Conservation (phyloP, 2,888 invertebrate species). For the Lysandra coridon region DNA sequence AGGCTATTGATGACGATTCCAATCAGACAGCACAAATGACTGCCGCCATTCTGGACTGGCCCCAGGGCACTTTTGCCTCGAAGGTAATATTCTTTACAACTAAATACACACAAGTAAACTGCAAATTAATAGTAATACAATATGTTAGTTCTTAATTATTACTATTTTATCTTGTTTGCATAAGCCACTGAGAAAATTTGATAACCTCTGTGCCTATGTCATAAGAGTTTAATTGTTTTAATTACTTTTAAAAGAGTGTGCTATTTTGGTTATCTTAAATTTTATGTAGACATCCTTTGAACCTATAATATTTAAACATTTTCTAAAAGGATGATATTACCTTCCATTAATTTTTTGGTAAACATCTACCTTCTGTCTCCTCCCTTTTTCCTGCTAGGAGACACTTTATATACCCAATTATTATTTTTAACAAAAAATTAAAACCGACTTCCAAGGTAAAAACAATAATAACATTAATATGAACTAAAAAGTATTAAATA, state of each 20-base stretch:
- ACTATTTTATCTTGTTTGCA: slow-evolving; percentile 3
- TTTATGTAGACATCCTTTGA: not conserved
- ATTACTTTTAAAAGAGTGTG: not conserved
- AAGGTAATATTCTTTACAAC: slow-evolving; percentile 80
- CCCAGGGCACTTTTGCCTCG: slow-evolving; percentile 97
- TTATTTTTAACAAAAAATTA: too few relatives aligned
- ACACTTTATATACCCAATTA: too few relatives aligned
- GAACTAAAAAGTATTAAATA: too few relatives aligned
- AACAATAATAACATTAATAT: too few relatives aligned
- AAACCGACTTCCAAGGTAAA: too few relatives aligned
- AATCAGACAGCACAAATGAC: slow-evolving; percentile 99
- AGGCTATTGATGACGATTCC: slow-evolving; percentile 99
- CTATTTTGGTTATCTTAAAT: not conserved
- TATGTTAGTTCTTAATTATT: not conserved
- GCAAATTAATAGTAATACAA: not conserved
- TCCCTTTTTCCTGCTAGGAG: too few relatives aligned
- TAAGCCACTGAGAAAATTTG: slow-evolving; percentile 30
- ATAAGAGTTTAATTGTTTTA: slow-evolving; percentile 29
- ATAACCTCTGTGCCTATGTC: slow-evolving; percentile 42
- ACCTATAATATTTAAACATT: too few relatives aligned
- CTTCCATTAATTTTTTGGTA: too few relatives aligned
- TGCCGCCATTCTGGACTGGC: slow-evolving; percentile 97
- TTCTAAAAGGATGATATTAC: too few relatives aligned
- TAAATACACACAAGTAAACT: not conserved
- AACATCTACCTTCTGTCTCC: too few relatives aligned